Percentiles rank a stretch among this genome's conserved stretches.
Evolutionary conservation across 30 jellyfish, hydroid and myxozoan species (phyloP).

Genomic region (Turritopsis dohrnii): DNA sequence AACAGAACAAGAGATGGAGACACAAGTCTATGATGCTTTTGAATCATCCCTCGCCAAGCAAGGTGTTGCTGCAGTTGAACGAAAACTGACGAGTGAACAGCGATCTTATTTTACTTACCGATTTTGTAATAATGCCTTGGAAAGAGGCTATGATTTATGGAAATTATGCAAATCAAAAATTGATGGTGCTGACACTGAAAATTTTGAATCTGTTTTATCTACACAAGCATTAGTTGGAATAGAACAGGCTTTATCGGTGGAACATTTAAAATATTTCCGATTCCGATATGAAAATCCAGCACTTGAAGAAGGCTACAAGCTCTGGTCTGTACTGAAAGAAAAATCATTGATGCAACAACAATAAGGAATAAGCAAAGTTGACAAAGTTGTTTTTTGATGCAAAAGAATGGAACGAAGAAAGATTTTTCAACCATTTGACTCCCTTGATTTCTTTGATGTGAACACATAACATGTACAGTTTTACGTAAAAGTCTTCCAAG

Average conservation of each 20-base stretch:
- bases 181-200: conserved; percentile 18
- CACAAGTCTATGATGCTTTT: conserved; percentile 21
- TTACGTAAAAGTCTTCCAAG: too few species aligned
- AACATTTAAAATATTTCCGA: conserved; percentile 15
- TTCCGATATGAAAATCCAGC: conserved; percentile 23
- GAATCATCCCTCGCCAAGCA: conserved; percentile 27
- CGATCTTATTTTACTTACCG: conserved; percentile 23
- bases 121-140: neutral
- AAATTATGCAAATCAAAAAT: conserved; percentile 15
- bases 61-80: conserved; percentile 33
- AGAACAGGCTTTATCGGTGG: conserved; percentile 14
- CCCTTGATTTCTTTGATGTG: too few species aligned
- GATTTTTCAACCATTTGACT: too few species aligned
- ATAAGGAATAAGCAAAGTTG: neutral
- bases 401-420: too few species aligned
- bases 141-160: conserved; percentile 23
- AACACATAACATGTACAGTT: too few species aligned
- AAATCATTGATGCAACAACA: neutral
- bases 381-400: too few species aligned
- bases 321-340: conserved; percentile 14
- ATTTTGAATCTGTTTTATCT: conserved; percentile 11
- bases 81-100: conserved; percentile 23
- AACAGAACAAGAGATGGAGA: conserved; percentile 15
- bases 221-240: conserved; percentile 9
- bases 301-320: conserved; percentile 21